These are phyloP conservation scores for Eumerus sabulonum DNA, from an alignment of 2,888 invertebrate species.

Conservation along the genomic window DNA sequence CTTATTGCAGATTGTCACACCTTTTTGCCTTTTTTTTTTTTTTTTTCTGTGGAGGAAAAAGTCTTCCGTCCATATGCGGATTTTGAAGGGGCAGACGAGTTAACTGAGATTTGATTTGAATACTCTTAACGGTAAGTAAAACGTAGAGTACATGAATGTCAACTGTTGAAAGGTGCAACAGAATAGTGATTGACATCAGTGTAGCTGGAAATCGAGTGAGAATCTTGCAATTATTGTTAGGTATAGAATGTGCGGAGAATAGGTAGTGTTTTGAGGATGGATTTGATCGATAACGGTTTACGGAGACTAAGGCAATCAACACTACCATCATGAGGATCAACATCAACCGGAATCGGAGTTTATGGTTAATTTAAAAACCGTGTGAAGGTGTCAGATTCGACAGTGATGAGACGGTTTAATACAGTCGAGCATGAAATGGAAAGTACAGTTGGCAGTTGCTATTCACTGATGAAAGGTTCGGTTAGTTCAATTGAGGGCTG, in stretches of 20 bases:
- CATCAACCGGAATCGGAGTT: neutral
- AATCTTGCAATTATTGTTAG: constrained; percentile 20
- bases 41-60: too few species aligned
- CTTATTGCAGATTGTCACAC: constrained; percentile 65
- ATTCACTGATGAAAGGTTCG: too few species aligned
- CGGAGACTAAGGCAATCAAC: constrained; percentile 22
- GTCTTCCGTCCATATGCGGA: constrained; percentile 38
- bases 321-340: too few species aligned
- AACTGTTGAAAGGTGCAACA: constrained; percentile 64
- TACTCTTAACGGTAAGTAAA: constrained; percentile 55
- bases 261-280: constrained; percentile 25
- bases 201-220: constrained; percentile 37
- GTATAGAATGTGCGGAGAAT: constrained; percentile 6
- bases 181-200: constrained; percentile 61
- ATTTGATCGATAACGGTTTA: constrained; percentile 55
- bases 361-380: constrained; percentile 19
- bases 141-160: constrained; percentile 30
- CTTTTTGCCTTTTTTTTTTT: too few species aligned
- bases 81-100: constrained; percentile 31
- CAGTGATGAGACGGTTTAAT: constrained; percentile 3
- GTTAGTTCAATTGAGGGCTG: too few species aligned
- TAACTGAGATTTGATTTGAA: constrained; percentile 32
- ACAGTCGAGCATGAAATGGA: neutral
- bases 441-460: too few species aligned
- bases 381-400: constrained; percentile 20